Conservation (phyloP, 2,888 invertebrate species). For the Sinhomidia bicolor region DNA sequence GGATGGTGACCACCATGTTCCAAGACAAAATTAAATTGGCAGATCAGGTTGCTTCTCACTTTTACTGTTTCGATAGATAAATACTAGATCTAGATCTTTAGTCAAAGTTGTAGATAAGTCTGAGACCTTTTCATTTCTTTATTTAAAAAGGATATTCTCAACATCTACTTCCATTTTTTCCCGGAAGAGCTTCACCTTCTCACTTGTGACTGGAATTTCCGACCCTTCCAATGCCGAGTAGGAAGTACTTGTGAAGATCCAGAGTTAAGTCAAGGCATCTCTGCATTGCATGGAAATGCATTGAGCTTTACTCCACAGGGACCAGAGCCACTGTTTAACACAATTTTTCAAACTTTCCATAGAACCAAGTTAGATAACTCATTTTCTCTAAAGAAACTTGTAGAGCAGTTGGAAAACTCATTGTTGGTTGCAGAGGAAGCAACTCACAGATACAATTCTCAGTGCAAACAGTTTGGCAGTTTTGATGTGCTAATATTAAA, state of each 20-base stretch:
- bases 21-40: slow-evolving; percentile 82
- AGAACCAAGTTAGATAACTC: slow-evolving; percentile 53
- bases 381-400: slow-evolving; percentile 44
- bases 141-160: slow-evolving; percentile 81
- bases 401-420: slow-evolving; percentile 49
- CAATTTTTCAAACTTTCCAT: slow-evolving; percentile 73
- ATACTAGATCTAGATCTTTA: not conserved
- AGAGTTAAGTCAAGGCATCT: slow-evolving; percentile 81
- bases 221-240: slow-evolving; percentile 82
- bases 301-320: slow-evolving; percentile 78
- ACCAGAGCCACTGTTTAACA: slow-evolving; percentile 74
- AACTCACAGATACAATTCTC: slow-evolving; percentile 31
- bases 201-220: slow-evolving; percentile 82
- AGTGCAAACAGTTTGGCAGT: slow-evolving; percentile 67
- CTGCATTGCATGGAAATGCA: slow-evolving; percentile 82
- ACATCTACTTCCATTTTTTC: slow-evolving; percentile 82
- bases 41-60: slow-evolving; percentile 81
- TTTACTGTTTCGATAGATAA: not conserved
- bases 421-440: slow-evolving; percentile 55
- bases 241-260: slow-evolving; percentile 81
- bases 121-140: slow-evolving; percentile 4
- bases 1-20: slow-evolving; percentile 81
- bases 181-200: slow-evolving; percentile 82
- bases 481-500: slow-evolving; percentile 47
- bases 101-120: not conserved